Base-by-base conservation (phyloP, 2,888 invertebrate genomes). In the Rhogogaster chlorosoma region DNA sequence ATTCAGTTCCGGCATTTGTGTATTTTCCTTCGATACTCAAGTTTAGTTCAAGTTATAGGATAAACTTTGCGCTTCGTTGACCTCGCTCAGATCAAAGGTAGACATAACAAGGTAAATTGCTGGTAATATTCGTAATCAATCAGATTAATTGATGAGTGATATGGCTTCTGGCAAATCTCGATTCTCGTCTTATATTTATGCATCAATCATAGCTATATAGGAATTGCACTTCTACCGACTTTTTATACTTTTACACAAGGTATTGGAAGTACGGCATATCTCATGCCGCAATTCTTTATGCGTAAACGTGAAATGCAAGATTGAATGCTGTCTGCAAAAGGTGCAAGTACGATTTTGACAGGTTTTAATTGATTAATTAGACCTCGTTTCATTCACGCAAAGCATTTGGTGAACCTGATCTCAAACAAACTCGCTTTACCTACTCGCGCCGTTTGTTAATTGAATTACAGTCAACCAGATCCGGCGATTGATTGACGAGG, bases 401-500 rank as follows among this genome's bases (percentile, higher is more conserved):
- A 22, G 1, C 10, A 42, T 42, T 73, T 22, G n/a, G 22, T 12
- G 38, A 73, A 73, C 42, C 12, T 73, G 9, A 73, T 73, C 3
- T 22, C 12, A 42, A 73, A 22, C 29, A 10, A 73, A 73, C 22
- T 15, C 38, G 42, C 22, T 73, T 18, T n/a, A 36, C 10, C 61
- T 26, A 42, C 7, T 73, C 71, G 7, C n/a, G 71, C 42, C 71
- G 4, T 22, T 73, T 26, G 71, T 73, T 73, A 42, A 42, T 73
- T 73, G 12, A 42, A 10, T 73, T 53, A 53, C 53, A 53, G 53
- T 77, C 9, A 77, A 15, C 26, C 26, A 53, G 29, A 77, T 18
- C 77, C 29, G 53, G 49, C 29, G 77, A 26, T 53, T 53, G 53
- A 77, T 53, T 77, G 77, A 77, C n/a, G 29, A 49, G 36, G 29